These are phyloP conservation scores for Elephantulus edwardii DNA, from an alignment of 2,113 vertebrate genomes.

Conservation along the genomic window DNA sequence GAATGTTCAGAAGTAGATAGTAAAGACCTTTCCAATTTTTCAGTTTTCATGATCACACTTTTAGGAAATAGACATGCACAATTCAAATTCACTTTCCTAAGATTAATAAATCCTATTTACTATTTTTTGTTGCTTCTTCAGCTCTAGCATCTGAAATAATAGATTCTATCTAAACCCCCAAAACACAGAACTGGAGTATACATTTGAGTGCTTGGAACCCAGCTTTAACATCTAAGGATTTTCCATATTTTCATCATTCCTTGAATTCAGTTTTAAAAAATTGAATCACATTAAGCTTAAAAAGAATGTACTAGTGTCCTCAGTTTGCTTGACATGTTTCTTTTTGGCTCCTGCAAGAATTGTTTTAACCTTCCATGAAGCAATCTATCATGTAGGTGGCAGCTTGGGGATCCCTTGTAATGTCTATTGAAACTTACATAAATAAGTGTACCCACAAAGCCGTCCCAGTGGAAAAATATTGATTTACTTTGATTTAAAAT, in stretches of 20 bases:
- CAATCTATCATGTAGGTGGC: background rate
- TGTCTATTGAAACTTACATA: conserved; percentile 40
- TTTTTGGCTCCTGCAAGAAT: conserved; percentile 60
- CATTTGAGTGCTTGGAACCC: conserved; percentile 46
- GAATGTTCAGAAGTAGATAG: conserved; percentile 48
- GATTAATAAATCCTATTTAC: background rate
- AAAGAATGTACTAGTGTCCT: conserved; percentile 52
- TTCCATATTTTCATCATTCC: conserved; percentile 48
- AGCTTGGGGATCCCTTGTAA: background rate
- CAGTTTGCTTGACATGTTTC: conserved; percentile 51
- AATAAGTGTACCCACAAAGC: conserved; percentile 28
- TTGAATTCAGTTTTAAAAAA: conserved; percentile 72
- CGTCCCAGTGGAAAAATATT: conserved; percentile 24
- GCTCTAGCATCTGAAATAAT: conserved; percentile 32
- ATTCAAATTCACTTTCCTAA: conserved; percentile 41
- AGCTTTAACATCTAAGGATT: conserved; percentile 30
- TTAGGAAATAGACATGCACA: conserved; percentile 50
- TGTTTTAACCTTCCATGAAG: conserved; percentile 51
- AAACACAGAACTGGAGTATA: conserved; percentile 21
- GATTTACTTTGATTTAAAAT: conserved; percentile 31
- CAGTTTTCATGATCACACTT: conserved; percentile 47
- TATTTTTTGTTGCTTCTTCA: conserved; percentile 29
- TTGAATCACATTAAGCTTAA: conserved; percentile 66
- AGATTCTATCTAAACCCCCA: background rate
- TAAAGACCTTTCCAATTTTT: conserved; percentile 17